phyloP scores from a whole-genome alignment of 2,113 vertebrate species.

The Nyctereutes procyonoides region DNA sequence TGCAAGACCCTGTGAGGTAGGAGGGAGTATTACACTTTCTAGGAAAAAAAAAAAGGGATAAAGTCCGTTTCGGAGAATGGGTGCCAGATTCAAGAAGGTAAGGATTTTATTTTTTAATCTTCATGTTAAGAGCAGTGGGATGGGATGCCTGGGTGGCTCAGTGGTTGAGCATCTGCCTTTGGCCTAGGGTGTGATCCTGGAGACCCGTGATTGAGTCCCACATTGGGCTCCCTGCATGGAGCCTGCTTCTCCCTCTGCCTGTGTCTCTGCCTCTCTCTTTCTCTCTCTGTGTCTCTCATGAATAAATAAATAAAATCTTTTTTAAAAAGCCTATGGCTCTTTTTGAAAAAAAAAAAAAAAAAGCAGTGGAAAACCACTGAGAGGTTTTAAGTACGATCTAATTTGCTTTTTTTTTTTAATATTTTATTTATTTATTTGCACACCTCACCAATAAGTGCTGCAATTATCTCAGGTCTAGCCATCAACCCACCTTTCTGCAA shows the following conservation, averaged over 20 bases:
- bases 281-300: too few relatives aligned
- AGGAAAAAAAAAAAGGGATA: not conserved
- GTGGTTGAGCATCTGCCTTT: too few relatives aligned
- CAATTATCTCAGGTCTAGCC: rapidly evolving
- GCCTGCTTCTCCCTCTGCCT: too few relatives aligned
- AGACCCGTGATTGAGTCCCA: too few relatives aligned
- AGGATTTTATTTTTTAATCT: not conserved
- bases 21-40: not conserved
- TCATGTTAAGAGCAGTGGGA: not conserved
- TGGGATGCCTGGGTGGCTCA: too few relatives aligned
- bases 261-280: too few relatives aligned
- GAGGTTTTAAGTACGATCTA: not conserved
- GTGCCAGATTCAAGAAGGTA: not conserved
- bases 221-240: too few relatives aligned
- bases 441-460: not conserved
- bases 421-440: too few relatives aligned
- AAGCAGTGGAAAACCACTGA: not conserved
- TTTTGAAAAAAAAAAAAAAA: not conserved
- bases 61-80: not conserved
- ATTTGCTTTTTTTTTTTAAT: not conserved
- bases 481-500: not conserved
- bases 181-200: too few relatives aligned
- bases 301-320: too few relatives aligned
- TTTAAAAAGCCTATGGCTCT: too few relatives aligned
- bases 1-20: not conserved